A percentile compares a stretch with the other conserved stretches of the same genome.
phyloP scores from a whole-genome alignment of 2,113 vertebrate genomes.

The Ctenomys sociabilis region DNA sequence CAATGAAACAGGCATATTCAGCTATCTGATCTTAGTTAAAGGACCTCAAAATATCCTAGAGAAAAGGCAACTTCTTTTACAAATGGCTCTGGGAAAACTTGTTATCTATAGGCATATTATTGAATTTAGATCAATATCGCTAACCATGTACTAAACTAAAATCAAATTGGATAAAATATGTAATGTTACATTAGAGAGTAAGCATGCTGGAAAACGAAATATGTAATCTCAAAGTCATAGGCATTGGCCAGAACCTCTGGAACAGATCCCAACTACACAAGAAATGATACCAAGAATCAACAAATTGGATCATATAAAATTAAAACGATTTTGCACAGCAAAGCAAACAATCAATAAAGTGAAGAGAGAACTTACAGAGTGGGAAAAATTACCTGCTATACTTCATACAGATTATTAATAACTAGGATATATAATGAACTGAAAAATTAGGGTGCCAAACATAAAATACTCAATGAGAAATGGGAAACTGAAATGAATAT shows the following conservation, averaged over 20 bases:
- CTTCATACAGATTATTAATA: not conserved
- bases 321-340: not conserved
- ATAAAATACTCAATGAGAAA: too few species aligned
- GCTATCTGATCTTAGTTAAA: not conserved
- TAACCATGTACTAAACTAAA: too few species aligned
- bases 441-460: too few species aligned
- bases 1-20: not conserved
- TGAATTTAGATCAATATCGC: too few species aligned
- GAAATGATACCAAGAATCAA: not conserved
- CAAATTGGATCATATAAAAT: not conserved
- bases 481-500: too few species aligned
- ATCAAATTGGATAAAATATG: too few species aligned
- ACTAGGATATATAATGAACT: too few species aligned
- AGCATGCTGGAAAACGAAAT: not conserved
- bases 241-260: not conserved
- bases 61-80: too few species aligned
- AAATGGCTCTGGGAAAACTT: too few species aligned
- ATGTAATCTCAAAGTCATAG: not conserved
- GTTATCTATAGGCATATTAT: too few species aligned
- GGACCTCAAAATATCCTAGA: too few species aligned
- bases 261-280: not conserved
- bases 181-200: not conserved
- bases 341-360: not conserved
- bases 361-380: not conserved
- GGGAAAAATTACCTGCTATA: not conserved